Evolutionary conservation across 2,888 invertebrate species (phyloP), one percentile per base, ranked within the genome.

Genomic region (Harmothoe impar): DNA sequence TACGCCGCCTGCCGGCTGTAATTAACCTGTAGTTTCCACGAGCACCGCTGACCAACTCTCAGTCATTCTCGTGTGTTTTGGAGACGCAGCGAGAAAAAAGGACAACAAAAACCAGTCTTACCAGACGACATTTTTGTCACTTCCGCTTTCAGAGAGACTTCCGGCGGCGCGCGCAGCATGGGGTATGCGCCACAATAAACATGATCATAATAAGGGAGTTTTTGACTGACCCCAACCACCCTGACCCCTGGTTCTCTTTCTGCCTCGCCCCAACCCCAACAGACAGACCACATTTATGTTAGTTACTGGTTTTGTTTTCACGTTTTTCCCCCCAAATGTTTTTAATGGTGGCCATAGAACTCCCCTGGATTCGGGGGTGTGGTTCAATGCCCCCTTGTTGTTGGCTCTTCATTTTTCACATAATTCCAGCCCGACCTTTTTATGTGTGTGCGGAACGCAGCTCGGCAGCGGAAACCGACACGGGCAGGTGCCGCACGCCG

Each of bases 1-100:
- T 72, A 72, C 17, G 15, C 29, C 31, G 29, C 25, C 29, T 25
- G 31, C 25, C 72, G 25, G 72, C 29, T n/a, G 72, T 72, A 72
- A 72, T 72, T 72, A 29, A 72, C 72, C 72, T 29, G 72, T 29
- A 72, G 72, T 72, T 72, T 72, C 25, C 72, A 72, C 17, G 72
- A 29, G 15, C 72, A 3, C 72, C 72, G 5, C 72, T 72, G 72
- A 72, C 72, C 72, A 72, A 0, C 25, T 72, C 25, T 29, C 72
- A 3, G 72, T 25, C 72, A 29, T 72, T 72, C 25, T 17, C 5
- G 15, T 62, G 20, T n/a, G 23, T n/a, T 43, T 43, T 43, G 43
- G 43, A 43, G 43, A 43, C 43, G 10, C 43, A 43, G 10, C 43
- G 5, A 7, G 3, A 3, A 62, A 62, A 62, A n/a, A 62, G 20